Evolutionary conservation across 1,140 invertebrate species (phyloP).

Genomic region (Steinernema feltiae): DNA sequence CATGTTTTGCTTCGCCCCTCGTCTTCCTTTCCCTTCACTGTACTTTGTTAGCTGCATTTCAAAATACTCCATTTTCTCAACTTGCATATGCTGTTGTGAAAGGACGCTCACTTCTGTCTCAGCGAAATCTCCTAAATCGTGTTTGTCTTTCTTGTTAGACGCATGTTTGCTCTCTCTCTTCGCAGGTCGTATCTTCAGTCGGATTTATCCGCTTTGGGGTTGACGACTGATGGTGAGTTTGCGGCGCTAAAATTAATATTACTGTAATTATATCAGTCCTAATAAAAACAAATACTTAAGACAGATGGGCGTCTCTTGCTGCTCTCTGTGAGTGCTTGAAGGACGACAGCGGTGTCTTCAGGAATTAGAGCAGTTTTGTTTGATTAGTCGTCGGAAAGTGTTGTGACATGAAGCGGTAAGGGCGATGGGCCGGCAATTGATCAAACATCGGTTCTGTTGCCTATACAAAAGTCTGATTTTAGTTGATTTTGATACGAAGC

Average conservation of each 20-base stretch:
- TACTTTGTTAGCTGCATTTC: not conserved
- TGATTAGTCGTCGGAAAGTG: not conserved
- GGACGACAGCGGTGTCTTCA: not conserved
- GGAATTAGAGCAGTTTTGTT: constrained; percentile 4
- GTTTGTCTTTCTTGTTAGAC: not conserved
- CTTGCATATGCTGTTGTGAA: no score
- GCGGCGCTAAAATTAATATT: not conserved
- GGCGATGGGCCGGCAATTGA: not conserved
- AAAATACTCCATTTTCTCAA: not conserved
- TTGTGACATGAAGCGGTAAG: constrained; percentile 1
- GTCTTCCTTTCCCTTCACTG: not conserved
- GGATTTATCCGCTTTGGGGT: not conserved
- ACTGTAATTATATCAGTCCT: not conserved
- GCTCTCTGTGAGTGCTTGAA: not conserved
- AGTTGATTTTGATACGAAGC: not conserved
- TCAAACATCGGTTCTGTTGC: not conserved
- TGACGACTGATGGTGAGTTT: not conserved
- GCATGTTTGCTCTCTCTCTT: not conserved
- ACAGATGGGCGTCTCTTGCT: no score
- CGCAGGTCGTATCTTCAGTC: not conserved
- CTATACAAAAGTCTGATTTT: not conserved
- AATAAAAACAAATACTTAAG: not conserved
- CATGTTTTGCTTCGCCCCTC: not conserved
- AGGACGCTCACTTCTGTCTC: not conserved
- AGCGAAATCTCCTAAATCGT: not conserved